Evolutionary conservation across 2,888 invertebrate species (phyloP), one percentile per base, ranked within the genome.

Genomic region (Phrixothrix hirtus): DNA sequence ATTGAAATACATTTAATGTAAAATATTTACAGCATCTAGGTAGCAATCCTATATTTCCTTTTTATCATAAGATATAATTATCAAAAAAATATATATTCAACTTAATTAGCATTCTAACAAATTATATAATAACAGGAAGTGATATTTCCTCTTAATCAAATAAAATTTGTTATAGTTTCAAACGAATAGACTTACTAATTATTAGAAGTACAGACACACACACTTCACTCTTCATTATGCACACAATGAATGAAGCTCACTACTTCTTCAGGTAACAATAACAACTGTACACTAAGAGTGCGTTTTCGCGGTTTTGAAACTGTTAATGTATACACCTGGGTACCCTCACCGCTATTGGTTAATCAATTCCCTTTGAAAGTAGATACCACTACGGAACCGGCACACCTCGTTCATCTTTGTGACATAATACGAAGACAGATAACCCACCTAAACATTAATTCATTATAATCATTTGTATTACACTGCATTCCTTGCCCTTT

Each of bases 271-370:
- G 53, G 43, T 49, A 57, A 62, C 59, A 49, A 50, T 47, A 53
- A 50, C 51, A 51, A 66, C 65, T 67, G 65, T 58, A 62, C 58
- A 59, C 39, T 44, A 47, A 31, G 51, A 38, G 56, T 30, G 38
- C 43, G 56, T 59, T 60, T 62, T 63, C 59, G 61, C 59, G 61
- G 60, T 67, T 67, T 67, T 67, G 62, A 66, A 61, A 65, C 61
- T 43, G 51, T 52, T 52, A 54, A 55, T 50, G 50, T 50, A 55
- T 55, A 46, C 50, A 50, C 35, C 30, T 29, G 21, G 34, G 37
- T 62, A 58, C 55, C 58, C 47, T 52, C 44, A 36, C 49, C 51
- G 43, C 42, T 45, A 57, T 55, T 55, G 59, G 60, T 59, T 57
- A 58, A 56, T 51, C 49, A 38, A 34, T 30, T 49, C 51, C 55